Conservation (phyloP, 2,888 invertebrate species). For the Scaeva pyrastri region DNA sequence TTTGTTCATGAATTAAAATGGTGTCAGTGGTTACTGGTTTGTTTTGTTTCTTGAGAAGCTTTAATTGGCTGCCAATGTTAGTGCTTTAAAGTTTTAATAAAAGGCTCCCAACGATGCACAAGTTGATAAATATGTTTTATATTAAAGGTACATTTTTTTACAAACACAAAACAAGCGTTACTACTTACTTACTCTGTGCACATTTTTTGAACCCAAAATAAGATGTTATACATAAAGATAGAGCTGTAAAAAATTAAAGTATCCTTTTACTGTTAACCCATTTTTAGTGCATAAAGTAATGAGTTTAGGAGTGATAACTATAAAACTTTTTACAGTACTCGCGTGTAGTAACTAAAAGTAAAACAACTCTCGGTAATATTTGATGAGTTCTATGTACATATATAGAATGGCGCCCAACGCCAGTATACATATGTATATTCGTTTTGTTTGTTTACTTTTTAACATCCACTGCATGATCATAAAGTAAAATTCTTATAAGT, state of each 20-base stretch:
- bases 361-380: background rate
- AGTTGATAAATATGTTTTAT: too few relatives aligned
- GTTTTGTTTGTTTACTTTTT: background rate
- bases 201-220: background rate
- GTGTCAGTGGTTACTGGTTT: too few relatives aligned
- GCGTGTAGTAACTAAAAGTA: background rate
- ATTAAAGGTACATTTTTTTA: too few relatives aligned
- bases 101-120: too few relatives aligned
- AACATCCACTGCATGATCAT: background rate
- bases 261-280: background rate
- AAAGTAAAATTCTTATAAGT: conserved; percentile 7
- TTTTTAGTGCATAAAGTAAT: background rate
- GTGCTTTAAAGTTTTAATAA: too few relatives aligned
- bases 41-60: too few relatives aligned
- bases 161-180: background rate
- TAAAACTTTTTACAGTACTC: background rate
- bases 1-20: too few relatives aligned
- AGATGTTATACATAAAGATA: background rate
- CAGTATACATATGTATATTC: too few relatives aligned
- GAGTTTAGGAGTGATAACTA: background rate
- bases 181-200: background rate
- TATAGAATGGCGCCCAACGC: conserved; percentile 34
- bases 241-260: background rate
- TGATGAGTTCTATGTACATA: background rate
- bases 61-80: too few relatives aligned